Evolutionary conservation across 2,797 vertebrate species (phyloP).

Genomic region (Arrhamphus sclerolepis): DNA sequence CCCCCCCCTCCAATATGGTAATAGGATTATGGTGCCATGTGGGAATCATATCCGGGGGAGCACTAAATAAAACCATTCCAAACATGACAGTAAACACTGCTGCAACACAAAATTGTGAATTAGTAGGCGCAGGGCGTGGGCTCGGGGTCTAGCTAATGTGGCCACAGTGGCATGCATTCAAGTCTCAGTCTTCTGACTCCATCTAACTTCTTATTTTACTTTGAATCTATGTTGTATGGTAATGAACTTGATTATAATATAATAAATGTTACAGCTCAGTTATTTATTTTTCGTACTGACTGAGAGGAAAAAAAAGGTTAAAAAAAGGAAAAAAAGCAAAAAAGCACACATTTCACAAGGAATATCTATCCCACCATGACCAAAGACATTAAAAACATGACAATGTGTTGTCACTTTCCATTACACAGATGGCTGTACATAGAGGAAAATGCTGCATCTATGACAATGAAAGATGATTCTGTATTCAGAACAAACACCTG

Average conservation of each 20-base stretch:
- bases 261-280: constrained; percentile 36
- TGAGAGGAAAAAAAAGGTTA: too few relatives aligned
- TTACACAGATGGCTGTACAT: constrained; percentile 69
- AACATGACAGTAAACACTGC: constrained; percentile 51
- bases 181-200: constrained; percentile 2
- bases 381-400: constrained; percentile 66
- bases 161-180: constrained; percentile 9
- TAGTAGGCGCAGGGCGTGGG: neutral
- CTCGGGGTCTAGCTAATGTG: neutral
- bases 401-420: constrained; percentile 74
- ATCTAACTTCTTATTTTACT: constrained; percentile 11
- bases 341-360: constrained; percentile 29
- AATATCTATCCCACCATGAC: constrained; percentile 50
- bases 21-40: constrained; percentile 62
- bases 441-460: constrained; percentile 45
- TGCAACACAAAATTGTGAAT: constrained; percentile 31
- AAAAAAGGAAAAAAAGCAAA: constrained; percentile 8
- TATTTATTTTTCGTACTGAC: constrained; percentile 18
- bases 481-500: constrained; percentile 66
- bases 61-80: constrained; percentile 60
- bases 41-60: constrained; percentile 53
- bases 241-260: too few relatives aligned
- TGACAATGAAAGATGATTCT: constrained; percentile 67
- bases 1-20: constrained; percentile 59
- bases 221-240: neutral